These are phyloP conservation scores for Naja naja DNA, from an alignment of 2,113 vertebrate species.

Conservation along the genomic window DNA sequence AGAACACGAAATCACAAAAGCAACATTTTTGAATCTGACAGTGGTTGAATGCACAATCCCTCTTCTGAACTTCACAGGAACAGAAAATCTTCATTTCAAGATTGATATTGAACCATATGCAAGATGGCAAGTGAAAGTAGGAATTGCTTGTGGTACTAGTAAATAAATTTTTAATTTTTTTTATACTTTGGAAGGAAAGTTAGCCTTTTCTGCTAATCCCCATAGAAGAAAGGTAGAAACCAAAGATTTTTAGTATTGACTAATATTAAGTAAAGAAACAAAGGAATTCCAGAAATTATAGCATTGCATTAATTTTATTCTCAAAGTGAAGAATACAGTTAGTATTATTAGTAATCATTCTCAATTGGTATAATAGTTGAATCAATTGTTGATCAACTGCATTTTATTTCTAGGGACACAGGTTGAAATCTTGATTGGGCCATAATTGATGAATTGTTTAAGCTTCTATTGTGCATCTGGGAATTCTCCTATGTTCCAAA, in stretches of 20 bases:
- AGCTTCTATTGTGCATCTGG: rapidly evolving
- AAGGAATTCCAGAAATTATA: neutral
- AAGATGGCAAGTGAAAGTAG: slow-evolving; percentile 83
- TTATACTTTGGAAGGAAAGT: slow-evolving; percentile 33
- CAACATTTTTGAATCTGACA: slow-evolving; percentile 77
- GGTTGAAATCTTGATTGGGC: slow-evolving; percentile 25
- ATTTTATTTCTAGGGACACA: slow-evolving; percentile 24
- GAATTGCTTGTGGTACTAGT: slow-evolving; percentile 45
- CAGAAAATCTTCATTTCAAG: slow-evolving; percentile 66
- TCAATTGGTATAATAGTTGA: slow-evolving; percentile 30
- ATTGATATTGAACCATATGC: slow-evolving; percentile 71
- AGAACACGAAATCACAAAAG: slow-evolving; percentile 72
- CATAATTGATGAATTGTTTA: neutral
- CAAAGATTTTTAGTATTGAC: neutral
- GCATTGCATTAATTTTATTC: slow-evolving; percentile 3
- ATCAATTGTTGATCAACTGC: slow-evolving; percentile 48
- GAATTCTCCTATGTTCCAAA: neutral
- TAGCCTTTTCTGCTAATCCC: slow-evolving; percentile 18
- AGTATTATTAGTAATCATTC: slow-evolving; percentile 44
- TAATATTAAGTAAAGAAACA: neutral
- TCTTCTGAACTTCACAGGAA: slow-evolving; percentile 59
- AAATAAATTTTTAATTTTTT: neutral
- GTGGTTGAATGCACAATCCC: slow-evolving; percentile 76
- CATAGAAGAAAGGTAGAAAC: slow-evolving; percentile 33
- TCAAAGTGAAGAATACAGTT: slow-evolving; percentile 39